These are phyloP conservation scores for Arge pagana DNA, from an alignment of 2,888 invertebrate species.

Conservation along the genomic window DNA sequence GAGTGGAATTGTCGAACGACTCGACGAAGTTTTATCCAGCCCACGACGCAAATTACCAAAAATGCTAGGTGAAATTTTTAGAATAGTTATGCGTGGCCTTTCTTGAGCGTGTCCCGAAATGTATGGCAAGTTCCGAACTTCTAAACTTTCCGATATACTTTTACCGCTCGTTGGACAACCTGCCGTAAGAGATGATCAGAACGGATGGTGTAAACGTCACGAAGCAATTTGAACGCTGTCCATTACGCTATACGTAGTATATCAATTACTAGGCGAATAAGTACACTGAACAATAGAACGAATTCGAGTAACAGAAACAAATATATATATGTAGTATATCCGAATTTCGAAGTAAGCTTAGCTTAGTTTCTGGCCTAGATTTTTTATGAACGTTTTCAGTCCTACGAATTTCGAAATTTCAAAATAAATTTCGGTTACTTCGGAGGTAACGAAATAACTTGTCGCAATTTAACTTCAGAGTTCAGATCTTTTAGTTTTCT, in stretches of 20 bases:
- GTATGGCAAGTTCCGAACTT: slow-evolving; percentile 34
- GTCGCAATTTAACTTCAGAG: too few species aligned
- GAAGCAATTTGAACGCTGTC: slow-evolving; percentile 37
- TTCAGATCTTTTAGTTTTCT: too few species aligned
- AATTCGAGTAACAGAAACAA: neutral
- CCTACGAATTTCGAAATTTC: slow-evolving; percentile 8
- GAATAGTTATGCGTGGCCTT: slow-evolving; percentile 59
- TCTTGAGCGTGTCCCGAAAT: slow-evolving; percentile 49
- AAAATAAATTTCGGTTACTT: too few species aligned
- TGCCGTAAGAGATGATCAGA: slow-evolving; percentile 3
- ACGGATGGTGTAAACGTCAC: slow-evolving; percentile 31
- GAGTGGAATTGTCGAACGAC: too few species aligned
- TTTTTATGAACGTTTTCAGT: slow-evolving; percentile 36
- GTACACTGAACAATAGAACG: slow-evolving; percentile 1
- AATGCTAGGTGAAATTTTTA: slow-evolving; percentile 50
- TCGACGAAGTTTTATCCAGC: too few species aligned
- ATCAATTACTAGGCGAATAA: slow-evolving; percentile 6
- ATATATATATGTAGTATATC: slow-evolving; percentile 9
- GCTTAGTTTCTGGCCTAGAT: slow-evolving; percentile 35
- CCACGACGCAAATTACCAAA: slow-evolving; percentile 43
- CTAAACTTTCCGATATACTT: slow-evolving; percentile 6
- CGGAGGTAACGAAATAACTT: too few species aligned
- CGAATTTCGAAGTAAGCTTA: slow-evolving; percentile 1
- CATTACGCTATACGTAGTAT: slow-evolving; percentile 30
- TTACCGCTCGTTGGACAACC: slow-evolving; percentile 3